These are phyloP conservation scores for Condylura cristata DNA, from an alignment of 2,113 vertebrate genomes.

Conservation along the genomic window DNA sequence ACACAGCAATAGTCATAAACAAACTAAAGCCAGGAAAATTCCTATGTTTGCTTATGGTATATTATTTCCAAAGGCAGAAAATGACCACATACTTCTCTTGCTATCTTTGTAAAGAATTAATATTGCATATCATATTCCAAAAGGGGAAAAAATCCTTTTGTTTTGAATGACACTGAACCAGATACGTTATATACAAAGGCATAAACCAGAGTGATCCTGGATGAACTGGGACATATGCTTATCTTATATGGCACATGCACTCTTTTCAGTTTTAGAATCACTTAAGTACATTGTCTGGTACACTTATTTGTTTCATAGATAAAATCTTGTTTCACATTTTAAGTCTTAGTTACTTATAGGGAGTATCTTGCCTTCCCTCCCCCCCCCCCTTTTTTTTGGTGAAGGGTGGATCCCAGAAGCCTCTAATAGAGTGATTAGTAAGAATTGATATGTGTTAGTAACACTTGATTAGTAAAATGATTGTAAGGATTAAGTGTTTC, in stretches of 20 bases:
- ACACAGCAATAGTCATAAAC: background rate
- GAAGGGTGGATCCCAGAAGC: background rate
- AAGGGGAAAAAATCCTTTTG: background rate
- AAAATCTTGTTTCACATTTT: background rate
- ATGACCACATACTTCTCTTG: background rate
- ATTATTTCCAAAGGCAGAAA: slow-evolving; percentile 29
- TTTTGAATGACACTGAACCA: background rate
- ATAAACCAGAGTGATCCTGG: background rate
- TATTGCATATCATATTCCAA: background rate
- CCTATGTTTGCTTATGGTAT: background rate
- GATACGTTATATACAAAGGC: background rate
- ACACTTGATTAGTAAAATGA: background rate
- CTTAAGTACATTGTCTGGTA: background rate
- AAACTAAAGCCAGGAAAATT: background rate
- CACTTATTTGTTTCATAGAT: background rate
- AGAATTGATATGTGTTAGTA: background rate
- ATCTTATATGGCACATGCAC: background rate
- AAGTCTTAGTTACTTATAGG: background rate
- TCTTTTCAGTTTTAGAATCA: background rate
- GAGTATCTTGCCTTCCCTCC: background rate
- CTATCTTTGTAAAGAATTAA: background rate
- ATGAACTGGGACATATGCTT: background rate
- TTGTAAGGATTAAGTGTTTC: background rate
- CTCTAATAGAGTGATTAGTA: background rate
- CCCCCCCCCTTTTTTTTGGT: no score